Evolutionary conservation across 2,888 invertebrate species (phyloP), one percentile per base, ranked within the genome.

Genomic region (Agrotis segetum): DNA sequence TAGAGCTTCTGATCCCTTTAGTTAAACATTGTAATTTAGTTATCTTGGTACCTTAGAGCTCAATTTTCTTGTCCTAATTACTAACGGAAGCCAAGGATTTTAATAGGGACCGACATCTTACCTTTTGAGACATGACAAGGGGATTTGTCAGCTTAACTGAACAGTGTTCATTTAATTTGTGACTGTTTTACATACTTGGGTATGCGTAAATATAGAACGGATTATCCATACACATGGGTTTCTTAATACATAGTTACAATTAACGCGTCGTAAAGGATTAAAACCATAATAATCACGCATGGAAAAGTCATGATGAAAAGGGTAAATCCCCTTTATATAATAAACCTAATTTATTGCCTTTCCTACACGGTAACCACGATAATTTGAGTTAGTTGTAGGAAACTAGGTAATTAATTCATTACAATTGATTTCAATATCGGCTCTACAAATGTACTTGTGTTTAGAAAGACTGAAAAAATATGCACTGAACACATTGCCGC

Each of bases 141-240:
- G 72, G 81, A 77, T 82, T 84, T 81, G 64, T 81, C 68, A 74
- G 63, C 70, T 71, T 80, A 77, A 74, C 52, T 74, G 70, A 74
- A 69, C 66, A 62, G 61, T 72, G 65, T 77, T 55, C 68, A 67
- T 75, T 72, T 75, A 65, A 71, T 81, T 72, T 67, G 55, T 62
- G 70, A 59, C 64, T 63, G 58, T 66, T 17, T 60, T 58, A 79
- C 61, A 55, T 59, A 49, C 63, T 58, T n/a, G 34, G n/a, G 34
- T 19, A 19, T 29, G 21, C 24, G 17, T 19, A 50, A 1, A 21
- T 13, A 6, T n/a, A 14, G 21, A 46, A 53, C 49, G 24, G 58
- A 21, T 71, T 24, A 17, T 9, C n/a, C 14, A 17, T 46, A 24
- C 24, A 58, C 21, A 24, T 47, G 50, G 24, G 24, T 0, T 40